These are phyloP conservation scores for Columba livia DNA, from an alignment of 2,113 vertebrate species.

Conservation along the genomic window DNA sequence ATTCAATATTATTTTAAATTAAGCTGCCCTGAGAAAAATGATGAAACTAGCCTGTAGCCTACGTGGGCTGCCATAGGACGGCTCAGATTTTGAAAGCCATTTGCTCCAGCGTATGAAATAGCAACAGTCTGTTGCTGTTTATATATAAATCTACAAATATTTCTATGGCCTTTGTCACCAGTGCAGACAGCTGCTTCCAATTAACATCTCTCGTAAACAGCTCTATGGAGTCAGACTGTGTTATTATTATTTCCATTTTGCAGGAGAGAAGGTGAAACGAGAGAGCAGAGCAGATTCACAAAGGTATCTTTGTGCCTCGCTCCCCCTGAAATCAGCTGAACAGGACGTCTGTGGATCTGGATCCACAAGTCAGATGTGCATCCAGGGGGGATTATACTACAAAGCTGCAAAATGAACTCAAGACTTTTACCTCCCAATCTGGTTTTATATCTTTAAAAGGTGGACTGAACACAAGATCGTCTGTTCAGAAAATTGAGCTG, in stretches of 20 bases:
- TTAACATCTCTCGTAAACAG: background rate
- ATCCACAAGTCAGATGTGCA: background rate
- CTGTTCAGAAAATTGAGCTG: background rate
- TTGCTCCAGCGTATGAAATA: background rate
- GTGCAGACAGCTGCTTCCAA: background rate
- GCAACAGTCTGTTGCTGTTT: background rate
- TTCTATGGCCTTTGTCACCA: background rate
- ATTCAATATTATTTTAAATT: background rate
- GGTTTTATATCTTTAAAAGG: background rate
- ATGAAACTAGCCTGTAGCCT: background rate
- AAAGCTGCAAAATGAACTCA: background rate
- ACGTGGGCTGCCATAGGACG: background rate
- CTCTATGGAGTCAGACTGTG: background rate
- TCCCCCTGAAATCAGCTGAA: background rate
- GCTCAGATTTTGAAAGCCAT: background rate
- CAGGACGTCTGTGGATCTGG: background rate
- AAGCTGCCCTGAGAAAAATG: background rate
- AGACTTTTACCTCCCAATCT: background rate
- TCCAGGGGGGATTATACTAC: background rate
- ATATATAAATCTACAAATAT: background rate
- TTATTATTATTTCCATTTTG: background rate
- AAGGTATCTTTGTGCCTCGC: background rate
- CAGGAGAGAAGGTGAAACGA: background rate
- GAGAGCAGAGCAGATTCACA: background rate
- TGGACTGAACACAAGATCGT: background rate